Evolutionary conservation across 2,888 invertebrate genomes (phyloP).

Genomic region (Priapulus caudatus): DNA sequence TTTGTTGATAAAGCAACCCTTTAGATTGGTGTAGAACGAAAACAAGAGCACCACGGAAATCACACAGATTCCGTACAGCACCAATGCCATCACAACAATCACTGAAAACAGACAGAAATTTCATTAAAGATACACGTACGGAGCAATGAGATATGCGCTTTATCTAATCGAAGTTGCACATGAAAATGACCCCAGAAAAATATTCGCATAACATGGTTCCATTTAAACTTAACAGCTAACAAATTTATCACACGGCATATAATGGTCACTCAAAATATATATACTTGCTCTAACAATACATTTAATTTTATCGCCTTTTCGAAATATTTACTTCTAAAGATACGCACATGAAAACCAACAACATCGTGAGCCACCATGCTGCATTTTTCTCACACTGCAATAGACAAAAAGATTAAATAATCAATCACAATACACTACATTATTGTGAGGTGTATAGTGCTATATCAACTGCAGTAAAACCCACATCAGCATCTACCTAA

Average conservation of each 20-base stretch:
- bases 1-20: slow-evolving; percentile 37
- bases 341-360: slow-evolving; percentile 9
- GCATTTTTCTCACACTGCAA: slow-evolving; percentile 2
- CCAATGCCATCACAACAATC: slow-evolving; percentile 29
- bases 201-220: slow-evolving; percentile 4
- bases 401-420: not conserved
- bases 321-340: not conserved
- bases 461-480: too few relatives aligned
- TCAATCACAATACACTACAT: too few relatives aligned
- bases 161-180: slow-evolving; percentile 8
- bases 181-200: slow-evolving; percentile 4
- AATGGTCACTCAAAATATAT: too few relatives aligned
- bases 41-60: slow-evolving; percentile 34
- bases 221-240: slow-evolving; percentile 11
- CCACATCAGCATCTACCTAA: too few relatives aligned
- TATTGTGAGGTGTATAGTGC: too few relatives aligned
- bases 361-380: slow-evolving; percentile 11
- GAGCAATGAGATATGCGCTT: not conserved
- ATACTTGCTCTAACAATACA: too few relatives aligned
- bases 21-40: slow-evolving; percentile 32
- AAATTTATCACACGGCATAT: too few relatives aligned
- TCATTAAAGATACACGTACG: not conserved
- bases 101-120: slow-evolving; percentile 25
- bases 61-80: slow-evolving; percentile 32
- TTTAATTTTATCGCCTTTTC: too few relatives aligned